A percentile compares a stretch with the other conserved stretches of the same genome.
Conservation (phyloP, 2,113 vertebrate genomes). For the Callipepla californica region DNA sequence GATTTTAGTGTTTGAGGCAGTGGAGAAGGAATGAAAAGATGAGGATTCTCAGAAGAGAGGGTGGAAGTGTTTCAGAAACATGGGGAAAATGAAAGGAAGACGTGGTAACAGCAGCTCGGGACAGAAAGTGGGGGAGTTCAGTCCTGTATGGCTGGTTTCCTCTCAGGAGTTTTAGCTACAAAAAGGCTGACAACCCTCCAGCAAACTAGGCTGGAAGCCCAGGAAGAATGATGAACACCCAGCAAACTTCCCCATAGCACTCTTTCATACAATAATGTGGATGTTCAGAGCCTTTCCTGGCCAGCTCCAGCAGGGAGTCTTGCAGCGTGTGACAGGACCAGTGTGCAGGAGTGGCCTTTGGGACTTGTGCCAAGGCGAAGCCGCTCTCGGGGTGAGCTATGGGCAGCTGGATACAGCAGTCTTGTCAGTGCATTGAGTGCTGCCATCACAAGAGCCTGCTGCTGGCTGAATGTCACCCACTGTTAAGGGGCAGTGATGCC, state of each 20-base stretch:
- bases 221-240: neutral
- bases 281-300: neutral
- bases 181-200: neutral
- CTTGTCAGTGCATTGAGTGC: fast-evolving
- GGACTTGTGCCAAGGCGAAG: neutral
- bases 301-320: fast-evolving
- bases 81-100: neutral
- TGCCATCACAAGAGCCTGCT: neutral
- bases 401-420: neutral
- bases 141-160: neutral
- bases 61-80: neutral
- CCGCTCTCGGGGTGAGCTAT: neutral
- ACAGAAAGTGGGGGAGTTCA: neutral
- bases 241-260: neutral
- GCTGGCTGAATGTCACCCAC: fast-evolving
- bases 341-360: neutral
- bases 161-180: neutral
- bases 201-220: neutral
- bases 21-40: neutral
- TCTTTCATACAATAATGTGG: neutral
- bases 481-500: neutral
- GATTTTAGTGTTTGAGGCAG: neutral
- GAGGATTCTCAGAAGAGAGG: neutral
- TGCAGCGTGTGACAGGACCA: neutral
- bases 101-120: neutral